Conservation (phyloP, 2,888 invertebrate genomes). For the Dichetophora obliterata region DNA sequence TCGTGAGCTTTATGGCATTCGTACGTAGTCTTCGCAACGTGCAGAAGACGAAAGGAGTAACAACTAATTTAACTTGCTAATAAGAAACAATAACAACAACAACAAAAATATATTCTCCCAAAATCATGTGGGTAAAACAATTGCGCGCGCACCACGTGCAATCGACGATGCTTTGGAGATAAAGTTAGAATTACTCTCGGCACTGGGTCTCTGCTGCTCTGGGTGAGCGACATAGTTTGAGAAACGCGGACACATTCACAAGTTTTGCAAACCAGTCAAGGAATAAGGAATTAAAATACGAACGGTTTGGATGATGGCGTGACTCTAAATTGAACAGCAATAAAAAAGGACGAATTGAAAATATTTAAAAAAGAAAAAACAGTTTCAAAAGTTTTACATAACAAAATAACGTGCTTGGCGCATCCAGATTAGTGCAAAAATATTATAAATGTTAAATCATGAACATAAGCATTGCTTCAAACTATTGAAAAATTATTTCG, state of each 20-base stretch:
- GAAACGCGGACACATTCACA: background rate
- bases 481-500: background rate
- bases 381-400: slow-evolving; percentile 6
- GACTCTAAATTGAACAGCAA: slow-evolving; percentile 4
- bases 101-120: slow-evolving; percentile 5
- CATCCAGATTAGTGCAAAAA: background rate
- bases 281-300: background rate
- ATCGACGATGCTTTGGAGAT: slow-evolving; percentile 44
- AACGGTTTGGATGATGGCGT: background rate
- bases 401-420: background rate
- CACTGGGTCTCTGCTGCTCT: background rate
- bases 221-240: background rate
- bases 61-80: background rate
- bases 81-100: slow-evolving; percentile 2
- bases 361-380: slow-evolving; percentile 1
- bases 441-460: background rate
- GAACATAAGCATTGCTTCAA: background rate
- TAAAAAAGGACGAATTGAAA: background rate
- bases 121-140: slow-evolving; percentile 53
- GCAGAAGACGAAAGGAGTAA: background rate
- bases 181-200: slow-evolving; percentile 25
- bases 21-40: background rate
- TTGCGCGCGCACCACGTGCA: slow-evolving; percentile 71
- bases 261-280: background rate
- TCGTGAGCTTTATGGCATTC: background rate